These are phyloP conservation scores for Meloidogyne hapla DNA, from an alignment of 1,140 invertebrate genomes.

Conservation along the genomic window DNA sequence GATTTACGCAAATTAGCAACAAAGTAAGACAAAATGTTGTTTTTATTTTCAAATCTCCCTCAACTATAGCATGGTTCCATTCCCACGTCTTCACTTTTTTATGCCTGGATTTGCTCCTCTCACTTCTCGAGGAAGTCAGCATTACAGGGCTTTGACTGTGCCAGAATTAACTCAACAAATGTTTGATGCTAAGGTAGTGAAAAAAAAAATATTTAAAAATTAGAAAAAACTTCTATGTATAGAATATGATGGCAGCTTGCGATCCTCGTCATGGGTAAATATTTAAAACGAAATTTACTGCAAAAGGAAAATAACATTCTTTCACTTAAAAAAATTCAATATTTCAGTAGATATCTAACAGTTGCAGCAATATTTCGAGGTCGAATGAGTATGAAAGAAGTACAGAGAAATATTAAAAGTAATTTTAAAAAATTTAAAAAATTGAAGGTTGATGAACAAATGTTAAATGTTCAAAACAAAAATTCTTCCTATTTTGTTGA, in stretches of 20 bases:
- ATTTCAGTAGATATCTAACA: constrained; percentile 78
- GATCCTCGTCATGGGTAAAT: constrained; percentile 75
- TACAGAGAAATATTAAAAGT: constrained; percentile 70
- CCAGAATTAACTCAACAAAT: constrained; percentile 85
- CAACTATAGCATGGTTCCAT: constrained; percentile 90
- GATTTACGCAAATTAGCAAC: constrained; percentile 83
- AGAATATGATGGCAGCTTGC: constrained; percentile 90
- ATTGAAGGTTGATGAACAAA: constrained; percentile 73
- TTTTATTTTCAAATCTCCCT: constrained; percentile 75
- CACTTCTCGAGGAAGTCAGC: constrained; percentile 75
- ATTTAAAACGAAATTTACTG: too few species aligned
- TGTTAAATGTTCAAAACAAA: constrained; percentile 71
- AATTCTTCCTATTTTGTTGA: constrained; percentile 71
- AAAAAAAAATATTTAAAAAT: background rate
- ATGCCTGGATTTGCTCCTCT: constrained; percentile 94
- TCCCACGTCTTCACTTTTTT: constrained; percentile 90
- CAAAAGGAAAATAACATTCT: too few species aligned
- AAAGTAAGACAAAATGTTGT: constrained; percentile 67
- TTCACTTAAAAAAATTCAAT: background rate
- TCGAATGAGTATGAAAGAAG: constrained; percentile 74
- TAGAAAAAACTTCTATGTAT: background rate
- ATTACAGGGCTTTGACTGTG: constrained; percentile 75
- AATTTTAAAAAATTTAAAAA: constrained; percentile 62
- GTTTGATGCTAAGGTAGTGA: constrained; percentile 70
- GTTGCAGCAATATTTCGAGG: constrained; percentile 88